phyloP scores from a whole-genome alignment of 1,140 invertebrate species.

The Drosophila quadrilineata region DNA sequence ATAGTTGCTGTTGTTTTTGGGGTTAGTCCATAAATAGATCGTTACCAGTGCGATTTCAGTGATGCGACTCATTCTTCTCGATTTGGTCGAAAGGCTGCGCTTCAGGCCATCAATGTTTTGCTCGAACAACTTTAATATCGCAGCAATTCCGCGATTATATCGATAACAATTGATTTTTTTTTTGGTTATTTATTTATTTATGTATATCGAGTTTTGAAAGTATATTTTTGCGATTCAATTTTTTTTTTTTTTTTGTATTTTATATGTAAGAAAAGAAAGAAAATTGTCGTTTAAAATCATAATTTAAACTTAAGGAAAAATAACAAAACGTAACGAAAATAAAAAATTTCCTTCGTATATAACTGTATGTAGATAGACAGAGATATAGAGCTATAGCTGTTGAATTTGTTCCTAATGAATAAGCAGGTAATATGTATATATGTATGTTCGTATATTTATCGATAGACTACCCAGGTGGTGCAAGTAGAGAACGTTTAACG shows the following conservation, averaged over 20 bases:
- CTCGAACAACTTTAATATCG: slow-evolving; percentile 86
- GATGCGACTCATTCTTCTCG: slow-evolving; percentile 90
- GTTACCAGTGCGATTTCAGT: slow-evolving; percentile 90
- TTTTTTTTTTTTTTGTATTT: slow-evolving; percentile 28
- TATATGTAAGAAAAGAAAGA: slow-evolving; percentile 74
- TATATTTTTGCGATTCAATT: slow-evolving; percentile 6
- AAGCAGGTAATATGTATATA: too few relatives aligned
- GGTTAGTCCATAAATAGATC: slow-evolving; percentile 75
- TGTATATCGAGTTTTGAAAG: too few relatives aligned
- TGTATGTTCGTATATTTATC: too few relatives aligned
- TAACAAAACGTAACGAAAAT: slow-evolving; percentile 15
- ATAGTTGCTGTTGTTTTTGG: slow-evolving; percentile 14
- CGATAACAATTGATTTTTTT: background rate
- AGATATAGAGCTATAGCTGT: background rate
- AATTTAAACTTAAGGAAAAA: slow-evolving; percentile 43
- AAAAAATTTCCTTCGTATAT: background rate
- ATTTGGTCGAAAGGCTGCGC: slow-evolving; percentile 87
- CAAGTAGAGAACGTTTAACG: too few relatives aligned
- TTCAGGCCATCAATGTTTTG: slow-evolving; percentile 92
- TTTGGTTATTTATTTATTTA: slow-evolving; percentile 3
- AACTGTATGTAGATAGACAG: background rate
- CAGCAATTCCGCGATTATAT: slow-evolving; percentile 25
- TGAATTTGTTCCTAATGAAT: too few relatives aligned
- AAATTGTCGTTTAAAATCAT: slow-evolving; percentile 59
- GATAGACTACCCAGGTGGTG: too few relatives aligned